Conservation (phyloP, 2,113 vertebrate species). For the Sander lucioperca region DNA sequence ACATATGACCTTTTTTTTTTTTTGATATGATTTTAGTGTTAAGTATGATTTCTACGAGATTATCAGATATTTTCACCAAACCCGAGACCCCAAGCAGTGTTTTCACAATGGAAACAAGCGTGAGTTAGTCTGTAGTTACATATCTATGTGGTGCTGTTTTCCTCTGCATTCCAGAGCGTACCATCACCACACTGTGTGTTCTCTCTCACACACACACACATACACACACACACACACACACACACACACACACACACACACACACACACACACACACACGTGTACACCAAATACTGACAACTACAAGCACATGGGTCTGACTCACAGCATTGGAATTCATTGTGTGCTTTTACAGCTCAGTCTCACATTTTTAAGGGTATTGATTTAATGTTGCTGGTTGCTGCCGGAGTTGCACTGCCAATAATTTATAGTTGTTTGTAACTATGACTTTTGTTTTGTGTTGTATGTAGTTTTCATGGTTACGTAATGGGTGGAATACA, state of each 20-base stretch:
- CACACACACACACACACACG: neutral
- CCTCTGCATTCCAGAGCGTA: neutral
- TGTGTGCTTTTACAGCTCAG: neutral
- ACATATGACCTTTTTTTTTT: neutral
- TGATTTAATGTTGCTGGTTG: neutral
- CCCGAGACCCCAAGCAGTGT: neutral
- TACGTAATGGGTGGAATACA: neutral
- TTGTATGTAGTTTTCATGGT: neutral
- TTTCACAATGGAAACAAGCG: neutral
- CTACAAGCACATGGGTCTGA: neutral
- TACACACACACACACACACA: neutral
- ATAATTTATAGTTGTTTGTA: neutral
- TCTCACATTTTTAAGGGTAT: neutral
- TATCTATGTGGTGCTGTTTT: neutral
- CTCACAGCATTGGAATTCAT: conserved; percentile 24
- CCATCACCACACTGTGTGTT: conserved; percentile 2
- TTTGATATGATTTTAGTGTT: neutral
- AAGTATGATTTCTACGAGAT: neutral
- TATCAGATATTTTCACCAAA: neutral
- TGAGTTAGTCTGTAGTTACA: neutral
- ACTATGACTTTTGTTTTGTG: neutral
- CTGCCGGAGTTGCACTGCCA: neutral
- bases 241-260: neutral
- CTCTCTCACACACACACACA: conserved; percentile 13
- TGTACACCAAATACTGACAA: neutral